A percentile compares a stretch with the other conserved stretches of the same genome.
Evolutionary conservation across 37 sponge, comb jelly and placozoan genomes (phyloP).

Genomic region (Lycopodina hypogea): DNA sequence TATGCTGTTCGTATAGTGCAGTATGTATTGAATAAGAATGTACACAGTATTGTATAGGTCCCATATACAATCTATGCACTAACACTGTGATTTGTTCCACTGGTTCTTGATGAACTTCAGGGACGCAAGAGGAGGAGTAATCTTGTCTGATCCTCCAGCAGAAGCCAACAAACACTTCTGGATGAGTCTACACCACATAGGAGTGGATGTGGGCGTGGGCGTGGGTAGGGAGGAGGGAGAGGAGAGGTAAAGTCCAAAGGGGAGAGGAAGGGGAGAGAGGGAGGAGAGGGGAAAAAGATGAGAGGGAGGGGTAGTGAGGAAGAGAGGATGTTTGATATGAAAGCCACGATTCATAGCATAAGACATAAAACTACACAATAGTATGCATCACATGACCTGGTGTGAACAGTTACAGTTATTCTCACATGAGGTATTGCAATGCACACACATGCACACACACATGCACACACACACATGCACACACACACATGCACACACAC

Average conservation of each 20-base stretch:
- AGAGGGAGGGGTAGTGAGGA: neutral
- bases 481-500: too few species aligned
- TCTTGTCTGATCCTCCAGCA: neutral
- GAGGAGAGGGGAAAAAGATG: neutral
- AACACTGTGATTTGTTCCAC: slow-evolving; percentile 3
- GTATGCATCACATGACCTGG: too few species aligned
- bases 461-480: too few species aligned
- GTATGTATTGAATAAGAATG: too few species aligned
- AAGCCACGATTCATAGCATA: too few species aligned
- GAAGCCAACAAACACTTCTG: neutral
- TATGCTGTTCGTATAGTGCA: too few species aligned
- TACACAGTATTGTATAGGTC: too few species aligned
- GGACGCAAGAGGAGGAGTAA: neutral
- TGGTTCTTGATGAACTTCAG: slow-evolving; percentile 16
- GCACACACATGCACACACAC: too few species aligned
- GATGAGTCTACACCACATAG: neutral
- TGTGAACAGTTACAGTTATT: too few species aligned
- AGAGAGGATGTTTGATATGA: neutral
- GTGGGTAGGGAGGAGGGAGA: neutral
- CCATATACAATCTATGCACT: neutral
- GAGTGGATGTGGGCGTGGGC: neutral
- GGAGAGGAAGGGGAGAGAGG: neutral
- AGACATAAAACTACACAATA: too few species aligned
- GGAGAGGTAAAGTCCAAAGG: neutral
- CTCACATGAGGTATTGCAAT: too few species aligned